Conservation (phyloP, 2,113 vertebrate species). For the Laticauda colubrina region DNA sequence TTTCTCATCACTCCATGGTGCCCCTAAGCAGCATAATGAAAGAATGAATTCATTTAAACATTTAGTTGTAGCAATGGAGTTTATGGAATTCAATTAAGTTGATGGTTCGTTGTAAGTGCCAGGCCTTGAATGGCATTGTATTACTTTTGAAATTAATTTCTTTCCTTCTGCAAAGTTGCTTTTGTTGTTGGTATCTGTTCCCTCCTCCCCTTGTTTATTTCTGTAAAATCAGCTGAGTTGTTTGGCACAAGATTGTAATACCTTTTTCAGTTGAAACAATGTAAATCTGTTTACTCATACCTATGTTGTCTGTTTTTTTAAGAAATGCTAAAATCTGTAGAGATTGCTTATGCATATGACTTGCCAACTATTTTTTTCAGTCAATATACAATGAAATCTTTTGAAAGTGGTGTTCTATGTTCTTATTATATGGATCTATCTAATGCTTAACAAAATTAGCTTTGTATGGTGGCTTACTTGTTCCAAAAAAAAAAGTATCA, state of each 20-base stretch:
- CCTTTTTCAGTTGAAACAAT: conserved; percentile 44
- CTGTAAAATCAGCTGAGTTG: conserved; percentile 41
- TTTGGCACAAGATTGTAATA: conserved; percentile 42
- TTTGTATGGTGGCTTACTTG: background rate
- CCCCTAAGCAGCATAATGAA: conserved; percentile 70
- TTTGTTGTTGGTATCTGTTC: conserved; percentile 39
- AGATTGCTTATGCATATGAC: background rate
- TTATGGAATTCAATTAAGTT: conserved; percentile 76
- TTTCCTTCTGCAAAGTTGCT: conserved; percentile 56
- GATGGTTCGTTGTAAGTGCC: conserved; percentile 66
- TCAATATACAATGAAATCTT: background rate
- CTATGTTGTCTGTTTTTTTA: conserved; percentile 34
- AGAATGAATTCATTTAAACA: conserved; percentile 75
- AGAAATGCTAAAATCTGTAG: conserved; percentile 24
- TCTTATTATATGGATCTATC: background rate
- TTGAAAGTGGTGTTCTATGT: background rate
- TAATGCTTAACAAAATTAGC: background rate
- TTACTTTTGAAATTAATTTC: conserved; percentile 73
- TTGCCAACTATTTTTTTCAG: background rate
- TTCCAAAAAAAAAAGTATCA: background rate
- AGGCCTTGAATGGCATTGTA: conserved; percentile 61
- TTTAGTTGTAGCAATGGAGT: conserved; percentile 68
- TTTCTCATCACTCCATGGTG: conserved; percentile 67
- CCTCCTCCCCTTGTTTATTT: conserved; percentile 41
- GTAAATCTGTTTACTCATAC: conserved; percentile 37